These are phyloP conservation scores for Clarias pachynema DNA, from an alignment of 2,797 vertebrate species.

Conservation along the genomic window DNA sequence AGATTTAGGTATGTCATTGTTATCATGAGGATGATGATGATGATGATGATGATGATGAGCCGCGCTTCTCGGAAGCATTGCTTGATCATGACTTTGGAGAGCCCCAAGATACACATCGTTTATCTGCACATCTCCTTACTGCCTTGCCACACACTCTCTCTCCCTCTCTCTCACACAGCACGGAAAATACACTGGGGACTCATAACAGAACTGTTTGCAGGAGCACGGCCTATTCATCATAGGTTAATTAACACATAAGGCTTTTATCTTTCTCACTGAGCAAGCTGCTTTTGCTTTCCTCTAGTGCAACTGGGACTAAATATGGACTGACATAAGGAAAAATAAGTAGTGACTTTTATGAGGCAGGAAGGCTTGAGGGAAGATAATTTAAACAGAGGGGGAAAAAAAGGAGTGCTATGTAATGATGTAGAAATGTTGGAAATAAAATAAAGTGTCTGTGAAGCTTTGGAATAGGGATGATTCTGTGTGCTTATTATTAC, in stretches of 20 bases:
- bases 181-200: conserved; percentile 66
- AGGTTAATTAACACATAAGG: conserved; percentile 75
- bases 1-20: conserved; percentile 81
- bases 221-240: conserved; percentile 75
- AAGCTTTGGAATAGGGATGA: neutral
- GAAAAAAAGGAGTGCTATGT: neutral
- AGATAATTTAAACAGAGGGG: conserved; percentile 1
- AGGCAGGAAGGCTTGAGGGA: conserved; percentile 12
- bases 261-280: conserved; percentile 60
- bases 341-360: conserved; percentile 29
- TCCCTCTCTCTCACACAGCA: conserved; percentile 17
- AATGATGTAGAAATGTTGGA: neutral
- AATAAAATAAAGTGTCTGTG: conserved; percentile 21
- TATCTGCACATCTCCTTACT: conserved; percentile 45
- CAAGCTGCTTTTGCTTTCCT: conserved; percentile 28
- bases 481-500: neutral
- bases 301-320: conserved; percentile 23
- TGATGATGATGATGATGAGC: conserved; percentile 6
- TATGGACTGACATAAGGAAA: conserved; percentile 23
- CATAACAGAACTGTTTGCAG: conserved; percentile 71
- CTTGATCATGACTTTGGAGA: conserved; percentile 48
- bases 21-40: conserved; percentile 37
- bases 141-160: conserved; percentile 34
- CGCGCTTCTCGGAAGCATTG: conserved; percentile 51
- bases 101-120: conserved; percentile 44